Percentiles rank a stretch among this genome's conserved stretches.
Conservation (phyloP, 2,888 invertebrate genomes). For the Automeris io region DNA sequence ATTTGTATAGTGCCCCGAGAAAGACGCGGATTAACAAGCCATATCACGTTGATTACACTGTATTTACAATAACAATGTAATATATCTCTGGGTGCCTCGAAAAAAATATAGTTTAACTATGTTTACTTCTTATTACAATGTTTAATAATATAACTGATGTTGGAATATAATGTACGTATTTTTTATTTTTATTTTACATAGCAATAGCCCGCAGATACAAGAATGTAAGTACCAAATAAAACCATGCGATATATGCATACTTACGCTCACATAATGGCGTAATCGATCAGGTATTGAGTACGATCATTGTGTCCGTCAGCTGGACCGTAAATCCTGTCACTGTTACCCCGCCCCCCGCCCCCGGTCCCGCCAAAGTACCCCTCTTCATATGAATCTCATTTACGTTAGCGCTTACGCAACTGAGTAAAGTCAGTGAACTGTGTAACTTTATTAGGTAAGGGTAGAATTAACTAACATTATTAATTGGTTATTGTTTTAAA, state of each 20-base stretch:
- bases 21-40: no score
- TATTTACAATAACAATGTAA: no score
- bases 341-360: conserved; percentile 34
- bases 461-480: conserved; percentile 13
- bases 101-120: no score
- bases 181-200: no score
- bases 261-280: conserved; percentile 55
- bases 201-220: not conserved
- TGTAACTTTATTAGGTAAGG: conserved; percentile 53
- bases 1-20: no score
- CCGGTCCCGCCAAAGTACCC: conserved; percentile 23
- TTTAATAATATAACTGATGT: no score
- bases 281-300: conserved; percentile 73
- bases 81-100: no score
- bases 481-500: not conserved
- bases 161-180: no score
- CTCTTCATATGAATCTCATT: conserved; percentile 58
- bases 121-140: no score
- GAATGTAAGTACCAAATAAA: conserved; percentile 4
- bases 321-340: conserved; percentile 76
- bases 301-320: conserved; percentile 69
- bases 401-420: conserved; percentile 69
- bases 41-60: no score
- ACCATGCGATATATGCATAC: conserved; percentile 15
- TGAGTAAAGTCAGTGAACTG: conserved; percentile 58